A percentile compares a stretch with the other conserved stretches of the same genome.
phyloP scores from a whole-genome alignment of 2,888 invertebrate species.

The Girardia tigrina region DNA sequence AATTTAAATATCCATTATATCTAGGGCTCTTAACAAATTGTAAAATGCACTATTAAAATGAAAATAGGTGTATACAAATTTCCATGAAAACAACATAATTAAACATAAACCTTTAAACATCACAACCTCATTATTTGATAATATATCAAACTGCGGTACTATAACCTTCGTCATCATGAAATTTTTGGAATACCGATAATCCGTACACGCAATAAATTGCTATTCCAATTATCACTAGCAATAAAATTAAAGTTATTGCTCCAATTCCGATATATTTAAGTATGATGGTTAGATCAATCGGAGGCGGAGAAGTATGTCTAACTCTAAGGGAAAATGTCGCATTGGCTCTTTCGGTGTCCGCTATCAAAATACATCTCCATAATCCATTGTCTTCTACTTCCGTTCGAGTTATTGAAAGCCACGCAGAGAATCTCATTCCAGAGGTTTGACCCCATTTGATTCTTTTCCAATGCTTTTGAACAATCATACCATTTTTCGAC shows the following conservation, averaged over 20 bases:
- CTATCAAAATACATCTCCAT: not conserved
- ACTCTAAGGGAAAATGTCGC: not conserved
- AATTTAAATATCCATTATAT: too few relatives aligned
- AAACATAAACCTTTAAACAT: too few relatives aligned
- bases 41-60: too few relatives aligned
- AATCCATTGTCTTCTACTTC: not conserved
- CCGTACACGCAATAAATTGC: conserved; percentile 4
- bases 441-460: conserved; percentile 7
- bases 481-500: conserved; percentile 16
- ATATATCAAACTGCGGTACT: too few relatives aligned
- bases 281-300: not conserved
- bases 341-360: not conserved
- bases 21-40: too few relatives aligned
- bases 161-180: too few relatives aligned
- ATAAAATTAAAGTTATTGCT: conserved; percentile 3
- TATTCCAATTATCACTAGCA: not conserved
- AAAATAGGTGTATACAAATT: too few relatives aligned
- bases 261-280: not conserved
- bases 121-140: too few relatives aligned
- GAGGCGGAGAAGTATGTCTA: not conserved
- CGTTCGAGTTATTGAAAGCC: not conserved
- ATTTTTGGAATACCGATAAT: too few relatives aligned
- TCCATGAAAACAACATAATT: too few relatives aligned
- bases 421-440: not conserved
- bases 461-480: conserved; percentile 5